Base-by-base conservation (phyloP, 2,888 invertebrate species). In the Lasioglossum villosulum region DNA sequence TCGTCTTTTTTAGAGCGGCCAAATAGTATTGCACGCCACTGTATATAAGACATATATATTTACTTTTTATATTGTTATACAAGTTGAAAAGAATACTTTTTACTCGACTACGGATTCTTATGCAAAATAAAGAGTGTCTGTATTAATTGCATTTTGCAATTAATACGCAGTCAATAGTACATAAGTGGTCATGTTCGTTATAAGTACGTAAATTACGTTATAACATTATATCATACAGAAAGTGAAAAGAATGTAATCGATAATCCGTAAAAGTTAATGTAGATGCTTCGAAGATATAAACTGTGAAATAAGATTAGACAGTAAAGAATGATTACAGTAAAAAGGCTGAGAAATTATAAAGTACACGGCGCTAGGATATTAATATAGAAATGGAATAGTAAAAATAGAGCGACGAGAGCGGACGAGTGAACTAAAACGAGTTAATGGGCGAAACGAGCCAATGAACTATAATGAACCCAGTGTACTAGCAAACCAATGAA, bases 381-480 rank as follows among this genome's bases (percentile, higher is more conserved):
- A 37, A 39, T 70, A 70, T n/a, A 37, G 39, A 37, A 37, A 70
- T 37, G 39, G 23, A 70, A 37, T 70, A 37, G n/a, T n/a, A 70
- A 70, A 70, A 37, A 70, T 70, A 70, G 39, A 37, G 23, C 37
- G 34, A n/a, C 66, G 34, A 37, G 23, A 37, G 23, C 39, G 68
- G 39, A 70, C 68, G 39, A 70, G 23, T 12, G 12, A 70, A 37
- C 37, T 70, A 70, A 70, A 70, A 39, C 37, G 68, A 70, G 39
- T 39, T 39, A 70, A 70, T 70, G 39, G 39, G 37, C 37, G 39
- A 70, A 70, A 70, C 68, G 68, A 70, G 68, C 39, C 68, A 70
- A 70, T 70, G 68, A 70, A 70, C 39, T 70, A 70, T 37, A 70
- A 70, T n/a, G 14, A 70, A 70, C 68, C 39, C 68, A 39, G 66